phyloP scores from a whole-genome alignment of 2,797 vertebrate species.

The Neomorphus geoffroyi region DNA sequence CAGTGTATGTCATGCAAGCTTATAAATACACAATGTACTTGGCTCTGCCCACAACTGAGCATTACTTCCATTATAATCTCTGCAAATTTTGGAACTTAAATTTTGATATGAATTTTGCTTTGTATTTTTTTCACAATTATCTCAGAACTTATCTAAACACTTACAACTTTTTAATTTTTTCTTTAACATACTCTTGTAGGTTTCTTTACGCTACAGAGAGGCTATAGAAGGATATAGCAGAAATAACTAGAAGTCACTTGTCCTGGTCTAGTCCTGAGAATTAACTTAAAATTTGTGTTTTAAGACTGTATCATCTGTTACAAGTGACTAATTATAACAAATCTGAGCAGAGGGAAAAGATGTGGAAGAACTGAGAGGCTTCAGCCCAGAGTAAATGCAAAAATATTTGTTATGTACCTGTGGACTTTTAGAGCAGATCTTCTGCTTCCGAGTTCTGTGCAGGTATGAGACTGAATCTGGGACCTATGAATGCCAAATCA shows the following conservation, averaged over 20 bases:
- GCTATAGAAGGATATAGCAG: neutral
- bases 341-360: neutral
- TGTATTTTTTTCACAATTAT: neutral
- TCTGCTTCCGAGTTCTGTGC: neutral
- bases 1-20: neutral
- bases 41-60: neutral
- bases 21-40: neutral
- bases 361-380: neutral
- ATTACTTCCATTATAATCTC: neutral
- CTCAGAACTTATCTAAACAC: neutral
- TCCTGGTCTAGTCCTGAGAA: neutral
- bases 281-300: neutral
- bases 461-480: neutral
- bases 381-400: neutral
- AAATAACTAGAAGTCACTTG: neutral
- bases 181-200: neutral
- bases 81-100: neutral
- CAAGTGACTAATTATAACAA: neutral
- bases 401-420: neutral
- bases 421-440: neutral
- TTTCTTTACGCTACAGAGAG: neutral
- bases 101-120: neutral
- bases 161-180: neutral
- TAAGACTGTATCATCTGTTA: neutral
- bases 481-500: neutral